Conservation (phyloP, 2,797 vertebrate genomes). For the Odontamblyopus lacepedii region DNA sequence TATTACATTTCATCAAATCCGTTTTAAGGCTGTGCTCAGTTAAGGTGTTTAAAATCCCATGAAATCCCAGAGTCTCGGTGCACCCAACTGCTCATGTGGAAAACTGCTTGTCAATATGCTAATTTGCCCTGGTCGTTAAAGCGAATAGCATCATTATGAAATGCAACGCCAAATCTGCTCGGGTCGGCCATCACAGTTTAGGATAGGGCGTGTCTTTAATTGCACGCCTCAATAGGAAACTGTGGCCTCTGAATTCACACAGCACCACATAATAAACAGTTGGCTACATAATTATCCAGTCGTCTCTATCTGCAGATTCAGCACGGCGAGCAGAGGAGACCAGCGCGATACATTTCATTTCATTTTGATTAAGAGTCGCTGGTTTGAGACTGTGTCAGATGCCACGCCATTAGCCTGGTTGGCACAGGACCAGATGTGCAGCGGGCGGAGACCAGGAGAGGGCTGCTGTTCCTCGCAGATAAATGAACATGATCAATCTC, state of each 20-base stretch:
- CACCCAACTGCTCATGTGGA: slow-evolving; percentile 34
- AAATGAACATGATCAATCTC: slow-evolving; percentile 62
- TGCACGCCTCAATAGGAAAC: slow-evolving; percentile 35
- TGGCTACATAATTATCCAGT: slow-evolving; percentile 41
- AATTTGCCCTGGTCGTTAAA: slow-evolving; percentile 27
- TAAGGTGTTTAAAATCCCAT: slow-evolving; percentile 16
- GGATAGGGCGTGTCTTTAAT: slow-evolving; percentile 39
- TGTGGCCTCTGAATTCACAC: slow-evolving; percentile 33
- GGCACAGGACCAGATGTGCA: slow-evolving; percentile 60
- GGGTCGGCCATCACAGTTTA: slow-evolving; percentile 22
- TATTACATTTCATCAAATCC: neutral
- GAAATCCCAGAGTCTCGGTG: slow-evolving; percentile 23
- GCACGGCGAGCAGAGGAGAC: slow-evolving; percentile 34
- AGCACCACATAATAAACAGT: slow-evolving; percentile 46
- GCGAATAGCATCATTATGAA: slow-evolving; percentile 42
- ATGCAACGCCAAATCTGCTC: slow-evolving; percentile 10
- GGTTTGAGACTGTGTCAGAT: slow-evolving; percentile 65
- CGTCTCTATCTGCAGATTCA: slow-evolving; percentile 45
- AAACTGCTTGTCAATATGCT: slow-evolving; percentile 37
- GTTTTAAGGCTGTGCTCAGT: slow-evolving; percentile 4
- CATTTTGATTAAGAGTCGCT: slow-evolving; percentile 68
- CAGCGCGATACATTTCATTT: slow-evolving; percentile 54
- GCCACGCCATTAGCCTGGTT: slow-evolving; percentile 66
- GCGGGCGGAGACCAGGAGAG: slow-evolving; percentile 31
- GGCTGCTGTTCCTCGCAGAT: slow-evolving; percentile 44